Evolutionary conservation across 2,888 invertebrate species (phyloP).

Genomic region (Archips crataeganus): DNA sequence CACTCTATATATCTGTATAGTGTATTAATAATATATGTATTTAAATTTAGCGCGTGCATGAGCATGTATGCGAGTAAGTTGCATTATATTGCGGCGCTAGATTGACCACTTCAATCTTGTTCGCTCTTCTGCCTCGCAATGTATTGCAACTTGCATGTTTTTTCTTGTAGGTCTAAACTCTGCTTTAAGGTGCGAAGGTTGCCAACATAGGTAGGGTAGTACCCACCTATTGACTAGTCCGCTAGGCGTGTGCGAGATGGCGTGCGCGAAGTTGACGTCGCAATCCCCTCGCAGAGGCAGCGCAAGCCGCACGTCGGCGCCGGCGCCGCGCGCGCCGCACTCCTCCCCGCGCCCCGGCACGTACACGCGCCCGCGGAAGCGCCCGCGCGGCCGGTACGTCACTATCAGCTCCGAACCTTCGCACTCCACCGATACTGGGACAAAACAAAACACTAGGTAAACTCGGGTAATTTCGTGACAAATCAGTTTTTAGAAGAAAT

Average conservation of each 20-base stretch:
- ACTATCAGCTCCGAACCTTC: constrained; percentile 89
- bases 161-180: too few relatives aligned
- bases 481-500: too few relatives aligned
- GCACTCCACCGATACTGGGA: constrained; percentile 92
- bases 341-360: constrained; percentile 92
- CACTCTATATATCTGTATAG: too few relatives aligned
- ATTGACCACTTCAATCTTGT: too few relatives aligned
- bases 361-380: constrained; percentile 91
- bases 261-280: constrained; percentile 85
- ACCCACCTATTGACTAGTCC: constrained; percentile 80
- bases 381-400: constrained; percentile 86
- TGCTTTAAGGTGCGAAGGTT: too few relatives aligned
- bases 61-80: too few relatives aligned
- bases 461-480: too few relatives aligned
- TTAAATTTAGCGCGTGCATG: too few relatives aligned
- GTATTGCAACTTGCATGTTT: too few relatives aligned
- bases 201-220: neutral
- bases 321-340: constrained; percentile 76
- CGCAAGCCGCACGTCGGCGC: constrained; percentile 78
- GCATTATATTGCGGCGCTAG: too few relatives aligned
- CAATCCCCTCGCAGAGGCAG: constrained; percentile 87
- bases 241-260: constrained; percentile 74
- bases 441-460: neutral
- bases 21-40: too few relatives aligned
- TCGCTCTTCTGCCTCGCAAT: too few relatives aligned